Base-by-base conservation (phyloP, 2,888 invertebrate species). In the Petrophora chlorosata region DNA sequence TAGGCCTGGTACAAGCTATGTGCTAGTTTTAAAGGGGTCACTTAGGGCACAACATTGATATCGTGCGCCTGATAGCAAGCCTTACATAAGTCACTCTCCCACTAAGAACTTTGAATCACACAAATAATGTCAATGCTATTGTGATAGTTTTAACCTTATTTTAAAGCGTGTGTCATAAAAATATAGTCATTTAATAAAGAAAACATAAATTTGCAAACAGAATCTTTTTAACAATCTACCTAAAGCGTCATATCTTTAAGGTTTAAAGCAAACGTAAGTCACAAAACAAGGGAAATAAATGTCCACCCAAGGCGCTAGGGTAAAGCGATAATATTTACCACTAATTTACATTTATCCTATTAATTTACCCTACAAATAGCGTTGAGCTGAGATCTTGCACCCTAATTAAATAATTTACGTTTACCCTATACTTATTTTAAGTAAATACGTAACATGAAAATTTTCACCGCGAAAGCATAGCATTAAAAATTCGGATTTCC, bases 331-430 rank as follows among this genome's bases (percentile, higher is more conserved):
- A 70, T 72, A 29, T 10, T 85, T 81, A 85, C 69, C 69, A 72
- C 79, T 86, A 86, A 54, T 49, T 70, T 71, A 67, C 61, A 67
- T 70, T 82, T 80, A 82, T 66, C 64, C 79, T 82, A 84, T 52
- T 66, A 59, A 53, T 70, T 25, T 81, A 85, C 72, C 82, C 85
- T 86, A 85, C 72, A 71, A 64, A 51, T 88, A 88, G 86, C 85
- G 75, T 90, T 90, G 90, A 89, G 90, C 89, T 88, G 90, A 90
- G 89, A 90, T 90, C 89, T 88, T 80, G 82, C 83, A 82, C 80
- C 56, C 65, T 67, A 65, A 58, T 45, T 44, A 54, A 62, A 56
- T 56, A 59, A 62, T 62, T 61, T 61, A 60, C 61, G 32, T 53
- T 54, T 48, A 51, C 53, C 48, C 53, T 53, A 55, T 50, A 19